Conservation (phyloP, 2,888 invertebrate genomes). For the Seira musarum region DNA sequence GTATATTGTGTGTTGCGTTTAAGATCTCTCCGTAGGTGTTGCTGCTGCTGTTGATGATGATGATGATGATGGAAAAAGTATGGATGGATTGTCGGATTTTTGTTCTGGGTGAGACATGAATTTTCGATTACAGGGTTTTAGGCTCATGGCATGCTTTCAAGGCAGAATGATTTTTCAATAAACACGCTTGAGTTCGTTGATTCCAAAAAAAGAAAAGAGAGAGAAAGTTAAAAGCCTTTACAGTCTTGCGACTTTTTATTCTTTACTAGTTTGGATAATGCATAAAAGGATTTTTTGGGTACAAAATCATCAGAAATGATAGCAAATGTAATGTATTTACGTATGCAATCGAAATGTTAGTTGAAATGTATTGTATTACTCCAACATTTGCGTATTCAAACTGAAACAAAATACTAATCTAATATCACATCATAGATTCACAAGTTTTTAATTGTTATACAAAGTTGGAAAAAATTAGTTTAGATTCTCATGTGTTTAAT, state of each 20-base stretch:
- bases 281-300: not conserved
- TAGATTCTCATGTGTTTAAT: too few relatives aligned
- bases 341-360: too few relatives aligned
- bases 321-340: not conserved
- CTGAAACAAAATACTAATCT: too few relatives aligned
- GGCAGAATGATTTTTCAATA: conserved; percentile 70
- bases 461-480: too few relatives aligned
- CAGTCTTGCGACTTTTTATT: conserved; percentile 30
- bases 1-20: not conserved
- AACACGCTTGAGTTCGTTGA: conserved; percentile 70
- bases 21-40: not conserved
- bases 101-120: conserved; percentile 70
- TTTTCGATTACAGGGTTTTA: conserved; percentile 70
- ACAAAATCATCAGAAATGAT: not conserved
- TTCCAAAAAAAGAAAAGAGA: conserved; percentile 65
- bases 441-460: too few relatives aligned
- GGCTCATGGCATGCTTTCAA: conserved; percentile 70
- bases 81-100: conserved; percentile 69
- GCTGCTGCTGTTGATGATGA: conserved; percentile 28
- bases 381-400: too few relatives aligned
- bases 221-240: conserved; percentile 70
- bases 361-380: too few relatives aligned
- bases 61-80: conserved; percentile 67
- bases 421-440: too few relatives aligned
- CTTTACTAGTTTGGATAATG: not conserved